Base-by-base conservation (phyloP, 2,888 invertebrate species). In the Athripsodes cinereus region DNA sequence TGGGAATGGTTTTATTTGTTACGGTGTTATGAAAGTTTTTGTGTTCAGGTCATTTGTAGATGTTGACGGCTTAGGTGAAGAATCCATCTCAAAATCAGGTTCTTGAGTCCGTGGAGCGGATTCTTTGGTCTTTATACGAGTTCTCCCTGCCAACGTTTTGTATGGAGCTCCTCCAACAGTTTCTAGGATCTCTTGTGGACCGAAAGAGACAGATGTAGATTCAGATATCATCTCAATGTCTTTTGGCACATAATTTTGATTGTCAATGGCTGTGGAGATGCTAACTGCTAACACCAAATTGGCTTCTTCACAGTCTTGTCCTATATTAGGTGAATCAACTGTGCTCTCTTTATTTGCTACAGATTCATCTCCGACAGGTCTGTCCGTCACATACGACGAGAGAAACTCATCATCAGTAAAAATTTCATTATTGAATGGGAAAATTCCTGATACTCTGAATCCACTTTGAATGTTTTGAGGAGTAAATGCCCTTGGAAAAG, bases 401-500 rank as follows among this genome's bases (percentile, higher is more conserved):
- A 66, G 53, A 52, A 67, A 69, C 60, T 69, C 67, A 19, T 61
- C 60, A 20, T 69, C 68, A 47, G 65, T 62, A 50, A 70, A 69
- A 53, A 67, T 62, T 53, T 68, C 58, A 22, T 66, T 58, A 61
- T 70, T 66, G 46, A 67, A 68, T 52, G 69, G 68, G 53, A 61
- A 68, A 35, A 68, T 69, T 20, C 68, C 70, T 26, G 66, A 64
- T 53, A 64, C 61, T 57, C 54, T 49, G 58, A 69, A 70, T 51
- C 67, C 67, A 18, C 63, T 59, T 62, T 61, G 64, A 67, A 74
- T 67, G 66, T 73, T 62, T 67, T 68, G 59, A 13, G 74, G 74
- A 5, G 66, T 69, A 60, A 68, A 66, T 18, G 67, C 66, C 51
- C 66, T 64, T 52, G 63, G 63, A 60, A 65, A 67, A 5, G 70